Conservation (phyloP, 2,113 vertebrate genomes). For the Castor canadensis region DNA sequence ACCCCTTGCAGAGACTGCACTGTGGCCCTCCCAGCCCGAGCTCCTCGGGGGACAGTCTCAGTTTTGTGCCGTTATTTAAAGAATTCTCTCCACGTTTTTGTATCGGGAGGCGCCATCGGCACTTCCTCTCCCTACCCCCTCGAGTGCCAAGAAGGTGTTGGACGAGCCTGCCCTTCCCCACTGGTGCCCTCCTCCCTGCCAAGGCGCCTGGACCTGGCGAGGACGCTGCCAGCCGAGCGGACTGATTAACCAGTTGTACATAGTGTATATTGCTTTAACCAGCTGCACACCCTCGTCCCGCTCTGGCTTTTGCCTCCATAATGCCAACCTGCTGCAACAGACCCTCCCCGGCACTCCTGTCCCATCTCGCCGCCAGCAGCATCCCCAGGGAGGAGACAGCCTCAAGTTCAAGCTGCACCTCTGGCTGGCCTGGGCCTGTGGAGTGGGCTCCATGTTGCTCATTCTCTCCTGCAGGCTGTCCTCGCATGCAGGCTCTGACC, state of each 20-base stretch:
- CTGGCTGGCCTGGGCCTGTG: slow-evolving; percentile 3
- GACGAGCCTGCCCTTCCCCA: slow-evolving; percentile 69
- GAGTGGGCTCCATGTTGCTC: not conserved
- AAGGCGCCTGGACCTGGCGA: slow-evolving; percentile 82
- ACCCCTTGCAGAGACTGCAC: slow-evolving; percentile 84
- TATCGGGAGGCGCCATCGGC: slow-evolving; percentile 84
- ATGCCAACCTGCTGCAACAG: slow-evolving; percentile 84
- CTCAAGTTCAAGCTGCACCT: not conserved
- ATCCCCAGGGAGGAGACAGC: slow-evolving; percentile 37
- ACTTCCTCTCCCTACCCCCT: slow-evolving; percentile 77
- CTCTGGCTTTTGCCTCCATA: slow-evolving; percentile 84
- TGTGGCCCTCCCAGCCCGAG: slow-evolving; percentile 82
- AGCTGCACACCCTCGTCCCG: slow-evolving; percentile 80
- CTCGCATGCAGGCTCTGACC: not conserved
- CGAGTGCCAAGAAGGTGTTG: slow-evolving; percentile 87
- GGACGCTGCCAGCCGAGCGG: slow-evolving; percentile 85
- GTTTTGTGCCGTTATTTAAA: slow-evolving; percentile 90
- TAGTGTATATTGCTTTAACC: slow-evolving; percentile 89
- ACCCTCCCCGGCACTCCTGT: not conserved
- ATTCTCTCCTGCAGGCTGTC: not conserved
- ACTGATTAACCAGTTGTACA: slow-evolving; percentile 87
- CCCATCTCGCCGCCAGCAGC: slow-evolving; percentile 34
- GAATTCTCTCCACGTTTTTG: slow-evolving; percentile 87
- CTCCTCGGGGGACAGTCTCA: slow-evolving; percentile 84
- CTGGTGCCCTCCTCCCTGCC: slow-evolving; percentile 79